Percentiles rank a stretch among this genome's conserved stretches.
Conservation (phyloP, 1,140 invertebrate species). For the Anadara kagoshimensis region DNA sequence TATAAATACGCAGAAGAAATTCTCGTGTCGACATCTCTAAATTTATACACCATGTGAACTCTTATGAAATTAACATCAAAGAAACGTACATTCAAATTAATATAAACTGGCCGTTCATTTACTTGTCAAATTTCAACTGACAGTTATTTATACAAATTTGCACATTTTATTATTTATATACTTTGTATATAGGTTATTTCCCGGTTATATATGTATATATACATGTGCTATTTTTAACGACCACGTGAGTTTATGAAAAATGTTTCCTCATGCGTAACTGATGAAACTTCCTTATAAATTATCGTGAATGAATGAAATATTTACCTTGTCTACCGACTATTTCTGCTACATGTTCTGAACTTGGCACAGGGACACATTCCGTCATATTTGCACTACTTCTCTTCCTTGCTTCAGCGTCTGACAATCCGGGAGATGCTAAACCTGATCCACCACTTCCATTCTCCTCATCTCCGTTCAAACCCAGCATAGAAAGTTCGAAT, state of each 20-base stretch:
- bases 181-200: too few species aligned
- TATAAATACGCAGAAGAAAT: too few species aligned
- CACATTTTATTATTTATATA: too few species aligned
- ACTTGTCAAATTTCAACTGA: too few species aligned
- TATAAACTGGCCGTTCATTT: too few species aligned
- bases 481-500: slow-evolving; percentile 92
- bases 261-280: slow-evolving; percentile 13
- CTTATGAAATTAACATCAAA: too few species aligned
- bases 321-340: slow-evolving; percentile 99
- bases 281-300: slow-evolving; percentile 1
- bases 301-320: slow-evolving; percentile 51
- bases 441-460: slow-evolving; percentile 79
- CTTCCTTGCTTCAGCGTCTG: slow-evolving; percentile 49
- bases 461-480: slow-evolving; percentile 74
- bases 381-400: slow-evolving; percentile 98
- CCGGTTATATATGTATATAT: background rate
- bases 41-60: too few species aligned
- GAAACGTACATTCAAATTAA: too few species aligned
- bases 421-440: slow-evolving; percentile 29
- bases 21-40: too few species aligned
- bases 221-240: background rate
- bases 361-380: slow-evolving; percentile 98
- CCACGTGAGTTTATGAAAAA: slow-evolving; percentile 5
- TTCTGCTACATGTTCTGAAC: slow-evolving; percentile 99
- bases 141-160: too few species aligned